These are phyloP conservation scores for Drosophila nr. perissopoda DNA, from an alignment of 2,888 invertebrate species.

Conservation along the genomic window DNA sequence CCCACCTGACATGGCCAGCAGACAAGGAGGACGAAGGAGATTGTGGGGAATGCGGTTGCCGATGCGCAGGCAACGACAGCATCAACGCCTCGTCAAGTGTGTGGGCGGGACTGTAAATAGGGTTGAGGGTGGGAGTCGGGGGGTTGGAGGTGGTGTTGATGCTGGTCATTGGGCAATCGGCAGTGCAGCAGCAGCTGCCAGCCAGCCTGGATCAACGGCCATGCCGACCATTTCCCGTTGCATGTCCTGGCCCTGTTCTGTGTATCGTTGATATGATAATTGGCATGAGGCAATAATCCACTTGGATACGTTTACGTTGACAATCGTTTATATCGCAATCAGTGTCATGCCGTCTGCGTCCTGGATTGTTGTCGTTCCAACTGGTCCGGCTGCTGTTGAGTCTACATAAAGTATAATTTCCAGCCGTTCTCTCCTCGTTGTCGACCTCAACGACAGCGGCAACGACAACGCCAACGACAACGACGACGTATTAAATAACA, in stretches of 20 bases:
- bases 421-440: constrained; percentile 38
- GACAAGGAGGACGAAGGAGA: constrained; percentile 13
- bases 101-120: constrained; percentile 40
- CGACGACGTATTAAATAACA: constrained; percentile 80
- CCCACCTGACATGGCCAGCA: constrained; percentile 45
- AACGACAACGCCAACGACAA: constrained; percentile 43
- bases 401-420: constrained; percentile 79
- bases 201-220: constrained; percentile 19
- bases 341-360: constrained; percentile 74
- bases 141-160: background rate
- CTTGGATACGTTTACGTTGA: constrained; percentile 81
- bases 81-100: constrained; percentile 78
- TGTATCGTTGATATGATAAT: constrained; percentile 82
- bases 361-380: constrained; percentile 37
- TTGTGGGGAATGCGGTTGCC: constrained; percentile 6
- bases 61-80: constrained; percentile 65
- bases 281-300: constrained; percentile 83
- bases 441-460: constrained; percentile 49
- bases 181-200: constrained; percentile 21
- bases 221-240: constrained; percentile 43
- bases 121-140: constrained; percentile 7
- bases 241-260: constrained; percentile 52
- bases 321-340: constrained; percentile 82
- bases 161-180: constrained; percentile 55
- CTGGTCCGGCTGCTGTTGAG: constrained; percentile 44